These are phyloP conservation scores for Ictalurus furcatus DNA, from an alignment of 2,113 vertebrate species.

Conservation along the genomic window DNA sequence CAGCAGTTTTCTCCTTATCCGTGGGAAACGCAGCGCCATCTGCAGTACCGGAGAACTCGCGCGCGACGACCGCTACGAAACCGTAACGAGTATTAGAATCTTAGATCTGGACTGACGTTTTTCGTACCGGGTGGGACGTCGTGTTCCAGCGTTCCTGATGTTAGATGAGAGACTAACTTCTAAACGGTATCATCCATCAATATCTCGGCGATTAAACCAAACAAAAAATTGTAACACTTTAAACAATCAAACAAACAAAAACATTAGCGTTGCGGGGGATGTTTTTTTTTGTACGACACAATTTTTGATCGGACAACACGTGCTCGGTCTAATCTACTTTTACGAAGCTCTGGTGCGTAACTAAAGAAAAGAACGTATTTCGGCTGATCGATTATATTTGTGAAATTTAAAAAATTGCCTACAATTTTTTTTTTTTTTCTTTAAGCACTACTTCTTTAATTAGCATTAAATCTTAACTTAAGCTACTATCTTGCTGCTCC, in stretches of 20 bases:
- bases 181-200: not conserved
- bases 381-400: not conserved
- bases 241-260: not conserved
- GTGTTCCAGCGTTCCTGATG: not conserved
- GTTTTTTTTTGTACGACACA: not conserved
- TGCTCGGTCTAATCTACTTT: not conserved
- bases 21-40: not conserved
- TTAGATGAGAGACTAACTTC: not conserved
- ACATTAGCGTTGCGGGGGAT: not conserved
- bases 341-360: not conserved
- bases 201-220: too few species aligned
- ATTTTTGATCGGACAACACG: not conserved
- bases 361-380: not conserved
- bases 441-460: not conserved
- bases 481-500: not conserved
- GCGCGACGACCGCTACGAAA: not conserved
- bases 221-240: not conserved
- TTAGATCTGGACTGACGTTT: not conserved
- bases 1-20: not conserved
- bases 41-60: not conserved
- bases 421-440: not conserved
- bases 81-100: not conserved
- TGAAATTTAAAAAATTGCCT: not conserved
- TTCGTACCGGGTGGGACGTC: not conserved
- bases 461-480: not conserved